Conservation (phyloP, 2,113 vertebrate species). For the Ptychochromis oligacanthus region DNA sequence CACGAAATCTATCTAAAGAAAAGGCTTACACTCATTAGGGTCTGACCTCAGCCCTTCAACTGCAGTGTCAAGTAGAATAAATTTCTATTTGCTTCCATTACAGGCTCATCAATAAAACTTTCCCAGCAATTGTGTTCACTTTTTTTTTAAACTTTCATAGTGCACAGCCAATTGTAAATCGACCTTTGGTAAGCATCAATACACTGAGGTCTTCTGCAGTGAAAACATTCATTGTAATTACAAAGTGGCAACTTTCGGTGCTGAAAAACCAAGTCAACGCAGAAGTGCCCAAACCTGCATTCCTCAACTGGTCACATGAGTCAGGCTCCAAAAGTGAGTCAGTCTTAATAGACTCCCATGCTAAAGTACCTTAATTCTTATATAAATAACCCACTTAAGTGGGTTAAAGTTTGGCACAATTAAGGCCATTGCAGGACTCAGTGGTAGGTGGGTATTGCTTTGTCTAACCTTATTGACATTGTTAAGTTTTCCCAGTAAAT, state of each 20-base stretch:
- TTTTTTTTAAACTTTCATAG: not conserved
- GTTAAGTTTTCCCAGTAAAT: no score
- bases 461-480: not conserved
- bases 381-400: not conserved
- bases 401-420: not conserved
- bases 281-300: no score
- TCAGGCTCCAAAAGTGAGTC: not conserved
- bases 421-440: not conserved
- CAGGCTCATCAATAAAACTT: not conserved
- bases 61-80: not conserved
- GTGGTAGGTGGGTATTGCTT: not conserved
- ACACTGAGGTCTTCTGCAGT: not conserved
- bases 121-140: not conserved
- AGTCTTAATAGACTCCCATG: not conserved
- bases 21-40: not conserved
- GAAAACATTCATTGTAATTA: not conserved
- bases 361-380: not conserved
- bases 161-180: not conserved
- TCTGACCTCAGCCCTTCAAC: not conserved
- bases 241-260: no score
- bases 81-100: not conserved
- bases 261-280: no score
- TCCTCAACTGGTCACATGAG: not conserved
- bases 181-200: not conserved
- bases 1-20: not conserved